Base-by-base conservation (phyloP, 2,113 vertebrate species). In the Struthidea cinerea region DNA sequence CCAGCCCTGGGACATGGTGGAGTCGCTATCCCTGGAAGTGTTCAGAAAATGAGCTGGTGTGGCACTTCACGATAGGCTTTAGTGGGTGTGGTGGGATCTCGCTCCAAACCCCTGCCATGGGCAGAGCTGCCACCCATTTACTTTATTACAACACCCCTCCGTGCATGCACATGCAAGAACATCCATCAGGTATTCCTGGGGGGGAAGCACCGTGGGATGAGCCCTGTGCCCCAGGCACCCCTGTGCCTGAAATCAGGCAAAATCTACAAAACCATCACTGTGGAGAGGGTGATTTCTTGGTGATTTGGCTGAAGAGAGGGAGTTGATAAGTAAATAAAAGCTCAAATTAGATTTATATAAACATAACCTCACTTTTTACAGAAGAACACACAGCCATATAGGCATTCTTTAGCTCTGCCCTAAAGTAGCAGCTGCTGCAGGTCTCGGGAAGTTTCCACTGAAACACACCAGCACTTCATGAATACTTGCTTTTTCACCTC, bases 171-270 rank as follows among this genome's bases (percentile, higher is more conserved):
- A 6, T 23, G 33, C 42, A 60, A 24, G 73, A 30, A 37, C 55
- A 76, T 39, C 56, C 7, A 2, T 11, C 33, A 59, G n/a, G 20
- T 23, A 24, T 26, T 77, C 74, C 74, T 39, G 56, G 6, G 22
- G 22, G 44, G 27, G 46, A 21, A 55, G 63, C 35, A 1, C 22
- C 1, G 1, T 9, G 5, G 20, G 69, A 16, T 4, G 23, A 52
- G 55, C 47, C 11, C 27, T 1, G 4, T 13, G 35, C 20, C 24
- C 1, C 0, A 0, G 50, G n/a, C n/a, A n/a, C n/a, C n/a, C n/a
- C n/a, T n/a, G n/a, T n/a, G n/a, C n/a, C 12, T 5, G 12, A 35
- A 56, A 83, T 2, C 7, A 3, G 32, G 56, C 28, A 67, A 27
- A 33, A 7, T 1, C 35, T 49, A 41, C 18, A 61, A 55, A 68